Percentiles rank a stretch among this genome's conserved stretches.
phyloP scores from a whole-genome alignment of 1,140 invertebrate species.

The Hydropsyche tenuis region DNA sequence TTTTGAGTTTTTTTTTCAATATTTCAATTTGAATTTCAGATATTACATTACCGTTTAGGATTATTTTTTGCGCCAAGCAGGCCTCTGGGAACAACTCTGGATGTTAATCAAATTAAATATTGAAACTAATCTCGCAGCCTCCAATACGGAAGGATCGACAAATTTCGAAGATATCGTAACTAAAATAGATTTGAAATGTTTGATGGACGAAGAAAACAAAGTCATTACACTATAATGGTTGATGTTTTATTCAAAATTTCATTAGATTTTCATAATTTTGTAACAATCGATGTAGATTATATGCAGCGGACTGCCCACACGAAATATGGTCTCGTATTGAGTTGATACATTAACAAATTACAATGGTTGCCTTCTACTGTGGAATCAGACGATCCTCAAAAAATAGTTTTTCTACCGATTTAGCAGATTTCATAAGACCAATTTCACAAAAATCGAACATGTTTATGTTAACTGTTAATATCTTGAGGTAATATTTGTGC shows the following conservation, averaged over 20 bases:
- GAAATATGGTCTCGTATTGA: conserved; percentile 45
- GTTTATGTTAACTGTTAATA: conserved; percentile 41
- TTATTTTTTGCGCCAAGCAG: conserved; percentile 46
- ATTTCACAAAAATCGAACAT: conserved; percentile 38
- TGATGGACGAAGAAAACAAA: conserved; percentile 46
- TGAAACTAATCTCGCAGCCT: conserved; percentile 43
- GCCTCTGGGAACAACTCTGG: conserved; percentile 49
- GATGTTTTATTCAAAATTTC: too few relatives aligned
- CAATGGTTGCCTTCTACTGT: conserved; percentile 42
- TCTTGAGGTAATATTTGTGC: conserved; percentile 39
- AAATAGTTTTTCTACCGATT: conserved; percentile 45
- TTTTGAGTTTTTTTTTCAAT: neutral
- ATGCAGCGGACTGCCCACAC: conserved; percentile 43
- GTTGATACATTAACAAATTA: conserved; percentile 19
- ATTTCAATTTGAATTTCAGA: conserved; percentile 37
- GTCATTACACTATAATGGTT: conserved; percentile 4
- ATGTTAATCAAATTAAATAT: conserved; percentile 48
- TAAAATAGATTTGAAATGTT: conserved; percentile 30
- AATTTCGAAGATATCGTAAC: conserved; percentile 29
- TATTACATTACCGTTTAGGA: conserved; percentile 44
- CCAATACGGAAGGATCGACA: neutral
- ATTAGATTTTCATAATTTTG: neutral
- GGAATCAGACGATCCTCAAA: conserved; percentile 46
- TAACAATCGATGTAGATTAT: conserved; percentile 39
- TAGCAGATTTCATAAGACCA: conserved; percentile 46